Conservation (phyloP, 2,888 invertebrate species). For the Xylocampa areola region DNA sequence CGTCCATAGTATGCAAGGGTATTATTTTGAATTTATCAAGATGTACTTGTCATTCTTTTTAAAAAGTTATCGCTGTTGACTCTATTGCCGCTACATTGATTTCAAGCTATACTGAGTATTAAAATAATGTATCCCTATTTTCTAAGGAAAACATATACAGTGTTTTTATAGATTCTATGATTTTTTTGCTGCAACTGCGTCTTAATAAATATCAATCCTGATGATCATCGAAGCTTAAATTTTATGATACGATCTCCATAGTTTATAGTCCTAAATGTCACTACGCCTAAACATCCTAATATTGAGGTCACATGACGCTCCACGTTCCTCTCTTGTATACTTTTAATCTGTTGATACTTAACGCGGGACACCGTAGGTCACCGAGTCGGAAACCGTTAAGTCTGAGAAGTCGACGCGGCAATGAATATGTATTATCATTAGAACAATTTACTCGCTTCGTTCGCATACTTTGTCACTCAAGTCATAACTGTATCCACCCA, state of each 20-base stretch:
- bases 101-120: no score
- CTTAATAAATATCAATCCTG: no score
- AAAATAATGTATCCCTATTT: no score
- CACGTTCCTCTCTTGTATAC: conserved; percentile 24
- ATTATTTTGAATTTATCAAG: no score
- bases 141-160: no score
- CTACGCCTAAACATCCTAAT: conserved; percentile 23
- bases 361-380: conserved; percentile 52
- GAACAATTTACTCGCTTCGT: conserved; percentile 62
- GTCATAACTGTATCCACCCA: conserved; percentile 59
- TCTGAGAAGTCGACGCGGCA: conserved; percentile 62
- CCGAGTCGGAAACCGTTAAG: conserved; percentile 61
- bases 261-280: conserved; percentile 10
- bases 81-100: no score
- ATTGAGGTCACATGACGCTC: conserved; percentile 24
- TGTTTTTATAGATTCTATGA: no score
- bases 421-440: conserved; percentile 69
- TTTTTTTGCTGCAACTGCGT: no score
- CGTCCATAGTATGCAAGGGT: no score
- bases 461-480: conserved; percentile 57
- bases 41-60: no score
- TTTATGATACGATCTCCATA: conserved; percentile 7
- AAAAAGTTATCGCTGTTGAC: no score
- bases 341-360: conserved; percentile 46
- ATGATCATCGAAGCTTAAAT: no score